phyloP scores from a whole-genome alignment of 1,140 invertebrate genomes.

The Matsumurasca onukii region DNA sequence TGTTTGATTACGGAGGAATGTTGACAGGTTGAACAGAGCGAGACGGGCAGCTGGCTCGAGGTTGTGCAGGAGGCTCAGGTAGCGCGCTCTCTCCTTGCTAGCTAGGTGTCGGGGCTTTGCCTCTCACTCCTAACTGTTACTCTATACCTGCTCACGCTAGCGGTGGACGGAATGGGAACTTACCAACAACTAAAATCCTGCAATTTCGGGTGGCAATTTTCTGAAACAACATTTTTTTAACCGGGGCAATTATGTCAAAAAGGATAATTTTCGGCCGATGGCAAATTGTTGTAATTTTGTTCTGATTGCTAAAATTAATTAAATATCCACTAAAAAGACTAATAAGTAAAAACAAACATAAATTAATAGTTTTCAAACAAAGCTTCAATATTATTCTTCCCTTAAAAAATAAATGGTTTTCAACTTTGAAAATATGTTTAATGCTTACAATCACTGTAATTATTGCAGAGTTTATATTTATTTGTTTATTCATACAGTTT shows the following conservation, averaged over 20 bases:
- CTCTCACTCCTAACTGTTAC: neutral
- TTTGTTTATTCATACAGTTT: too few relatives aligned
- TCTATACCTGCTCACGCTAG: too few relatives aligned
- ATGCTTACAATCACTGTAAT: too few relatives aligned
- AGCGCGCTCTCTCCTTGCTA: neutral
- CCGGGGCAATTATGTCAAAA: too few relatives aligned
- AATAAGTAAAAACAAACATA: neutral
- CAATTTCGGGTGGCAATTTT: too few relatives aligned
- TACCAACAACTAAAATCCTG: too few relatives aligned
- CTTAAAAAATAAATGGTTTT: neutral
- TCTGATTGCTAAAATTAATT: neutral
- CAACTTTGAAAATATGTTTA: too few relatives aligned
- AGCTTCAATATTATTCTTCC: neutral
- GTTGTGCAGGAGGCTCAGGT: constrained; percentile 42
- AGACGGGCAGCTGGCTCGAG: constrained; percentile 56
- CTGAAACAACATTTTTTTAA: too few relatives aligned
- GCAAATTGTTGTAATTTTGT: neutral
- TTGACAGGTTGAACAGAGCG: constrained; percentile 52
- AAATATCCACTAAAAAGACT: neutral
- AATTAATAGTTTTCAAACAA: neutral
- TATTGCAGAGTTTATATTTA: too few relatives aligned
- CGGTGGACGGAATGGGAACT: too few relatives aligned
- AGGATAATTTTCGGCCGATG: too few relatives aligned
- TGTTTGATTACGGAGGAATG: too few relatives aligned
- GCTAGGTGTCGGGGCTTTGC: neutral